Conservation (phyloP, 2,888 invertebrate genomes). For the Unio pictorum region DNA sequence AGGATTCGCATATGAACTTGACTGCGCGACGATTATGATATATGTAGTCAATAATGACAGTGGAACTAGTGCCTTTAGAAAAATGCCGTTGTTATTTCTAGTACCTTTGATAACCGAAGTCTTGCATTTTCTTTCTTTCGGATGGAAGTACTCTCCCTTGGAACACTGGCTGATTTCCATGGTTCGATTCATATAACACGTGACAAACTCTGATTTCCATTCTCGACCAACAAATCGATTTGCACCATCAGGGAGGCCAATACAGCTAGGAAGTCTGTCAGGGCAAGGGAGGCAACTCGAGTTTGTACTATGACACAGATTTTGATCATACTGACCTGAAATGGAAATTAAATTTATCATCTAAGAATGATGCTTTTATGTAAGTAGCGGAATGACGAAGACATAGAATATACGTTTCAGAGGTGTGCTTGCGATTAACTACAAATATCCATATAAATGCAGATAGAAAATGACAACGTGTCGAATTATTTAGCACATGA, state of each 20-base stretch:
- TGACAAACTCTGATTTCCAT: conserved; percentile 29
- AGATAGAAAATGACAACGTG: too few species aligned
- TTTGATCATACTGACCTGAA: conserved; percentile 43
- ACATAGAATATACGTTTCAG: too few species aligned
- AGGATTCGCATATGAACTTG: too few species aligned
- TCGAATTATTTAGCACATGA: too few species aligned
- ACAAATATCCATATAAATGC: too few species aligned
- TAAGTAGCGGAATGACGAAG: too few species aligned
- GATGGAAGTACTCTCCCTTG: conserved; percentile 27
- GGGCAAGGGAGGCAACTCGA: conserved; percentile 9
- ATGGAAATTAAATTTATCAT: background rate
- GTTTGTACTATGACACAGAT: conserved; percentile 19
- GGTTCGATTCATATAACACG: conserved; percentile 34
- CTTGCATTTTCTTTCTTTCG: conserved; percentile 23
- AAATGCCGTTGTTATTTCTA: too few species aligned
- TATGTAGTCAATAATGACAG: background rate
- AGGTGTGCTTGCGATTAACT: too few species aligned
- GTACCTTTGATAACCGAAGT: conserved; percentile 27
- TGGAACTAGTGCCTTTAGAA: too few species aligned
- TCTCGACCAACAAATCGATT: conserved; percentile 18
- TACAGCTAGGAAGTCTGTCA: conserved; percentile 10
- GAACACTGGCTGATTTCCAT: conserved; percentile 25
- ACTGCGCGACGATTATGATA: too few species aligned
- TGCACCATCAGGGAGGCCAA: conserved; percentile 12
- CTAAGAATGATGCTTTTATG: too few species aligned